Percentiles rank a stretch among this genome's conserved stretches.
Conservation (phyloP, 2,113 vertebrate genomes). For the Mola mola region DNA sequence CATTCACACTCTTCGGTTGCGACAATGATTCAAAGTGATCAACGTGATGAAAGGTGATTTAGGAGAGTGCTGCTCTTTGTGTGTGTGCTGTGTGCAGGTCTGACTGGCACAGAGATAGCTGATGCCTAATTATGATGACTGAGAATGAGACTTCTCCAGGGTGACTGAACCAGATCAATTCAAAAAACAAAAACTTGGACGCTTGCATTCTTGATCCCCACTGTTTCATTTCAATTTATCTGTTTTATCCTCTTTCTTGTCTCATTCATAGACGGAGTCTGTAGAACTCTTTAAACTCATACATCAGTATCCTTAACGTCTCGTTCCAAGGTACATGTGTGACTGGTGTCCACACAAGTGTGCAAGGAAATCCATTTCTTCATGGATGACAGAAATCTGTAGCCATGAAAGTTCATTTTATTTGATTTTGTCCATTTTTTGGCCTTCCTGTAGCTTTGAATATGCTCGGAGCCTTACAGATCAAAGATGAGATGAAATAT, state of each 20-base stretch:
- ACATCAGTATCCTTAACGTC: slow-evolving; percentile 48
- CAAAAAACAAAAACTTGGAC: slow-evolving; percentile 44
- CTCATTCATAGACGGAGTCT: slow-evolving; percentile 1
- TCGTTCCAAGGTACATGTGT: too few relatives aligned
- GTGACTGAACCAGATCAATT: slow-evolving; percentile 71
- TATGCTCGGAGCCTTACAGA: too few relatives aligned
- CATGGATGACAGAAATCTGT: too few relatives aligned
- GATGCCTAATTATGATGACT: slow-evolving; percentile 64
- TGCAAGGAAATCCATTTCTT: too few relatives aligned
- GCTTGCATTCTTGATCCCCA: slow-evolving; percentile 45
- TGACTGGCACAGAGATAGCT: slow-evolving; percentile 47
- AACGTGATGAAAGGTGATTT: slow-evolving; percentile 60
- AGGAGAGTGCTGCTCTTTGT: slow-evolving; percentile 34
- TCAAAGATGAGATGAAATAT: too few relatives aligned
- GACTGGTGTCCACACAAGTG: too few relatives aligned
- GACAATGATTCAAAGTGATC: slow-evolving; percentile 60
- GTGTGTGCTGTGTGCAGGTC: slow-evolving; percentile 29
- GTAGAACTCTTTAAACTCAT: slow-evolving; percentile 26
- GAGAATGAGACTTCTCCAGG: slow-evolving; percentile 64
- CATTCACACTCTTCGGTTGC: slow-evolving; percentile 31
- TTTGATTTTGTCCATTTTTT: too few relatives aligned
- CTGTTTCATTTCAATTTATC: slow-evolving; percentile 39
- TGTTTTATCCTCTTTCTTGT: slow-evolving; percentile 2
- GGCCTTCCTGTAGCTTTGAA: too few relatives aligned
- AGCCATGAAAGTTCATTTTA: too few relatives aligned